phyloP scores from a whole-genome alignment of 1,140 invertebrate genomes.

The Caenorhabditis inopinata region DNA sequence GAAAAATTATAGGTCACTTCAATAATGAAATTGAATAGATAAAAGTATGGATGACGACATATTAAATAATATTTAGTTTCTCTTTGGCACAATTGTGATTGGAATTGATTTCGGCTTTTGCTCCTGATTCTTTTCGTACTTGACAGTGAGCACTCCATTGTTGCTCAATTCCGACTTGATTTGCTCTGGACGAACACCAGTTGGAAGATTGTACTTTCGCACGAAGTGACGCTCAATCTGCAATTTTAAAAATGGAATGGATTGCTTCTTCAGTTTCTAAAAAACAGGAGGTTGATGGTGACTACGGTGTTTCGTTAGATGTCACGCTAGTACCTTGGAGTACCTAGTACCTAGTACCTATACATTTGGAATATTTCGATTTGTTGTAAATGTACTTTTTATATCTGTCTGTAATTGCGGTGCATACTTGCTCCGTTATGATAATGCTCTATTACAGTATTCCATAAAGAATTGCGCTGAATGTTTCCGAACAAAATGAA shows the following conservation, averaged over 20 bases:
- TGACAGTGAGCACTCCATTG: constrained; percentile 55
- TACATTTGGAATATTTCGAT: no score
- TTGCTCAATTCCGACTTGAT: constrained; percentile 54
- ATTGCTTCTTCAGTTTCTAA: no score
- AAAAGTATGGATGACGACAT: not conserved
- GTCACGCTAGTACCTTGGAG: no score
- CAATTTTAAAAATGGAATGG: not conserved
- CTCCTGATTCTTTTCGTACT: constrained; percentile 49
- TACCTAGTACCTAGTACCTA: no score
- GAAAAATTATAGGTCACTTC: not conserved
- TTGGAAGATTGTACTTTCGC: constrained; percentile 56
- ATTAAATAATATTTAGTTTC: constrained; percentile 20
- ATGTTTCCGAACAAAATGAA: not conserved
- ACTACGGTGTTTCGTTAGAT: no score
- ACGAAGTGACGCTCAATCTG: constrained; percentile 55
- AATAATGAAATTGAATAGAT: constrained; percentile 31
- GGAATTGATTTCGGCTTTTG: constrained; percentile 51
- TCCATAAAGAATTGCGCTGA: no score
- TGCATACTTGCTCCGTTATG: no score
- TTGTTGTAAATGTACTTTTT: no score
- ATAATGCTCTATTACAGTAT: no score
- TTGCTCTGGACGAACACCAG: constrained; percentile 52
- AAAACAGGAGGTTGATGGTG: no score
- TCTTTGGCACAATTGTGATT: constrained; percentile 58
- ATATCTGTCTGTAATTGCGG: no score